phyloP scores from a whole-genome alignment of 2,888 invertebrate species.

The Aspidapion aeneum region DNA sequence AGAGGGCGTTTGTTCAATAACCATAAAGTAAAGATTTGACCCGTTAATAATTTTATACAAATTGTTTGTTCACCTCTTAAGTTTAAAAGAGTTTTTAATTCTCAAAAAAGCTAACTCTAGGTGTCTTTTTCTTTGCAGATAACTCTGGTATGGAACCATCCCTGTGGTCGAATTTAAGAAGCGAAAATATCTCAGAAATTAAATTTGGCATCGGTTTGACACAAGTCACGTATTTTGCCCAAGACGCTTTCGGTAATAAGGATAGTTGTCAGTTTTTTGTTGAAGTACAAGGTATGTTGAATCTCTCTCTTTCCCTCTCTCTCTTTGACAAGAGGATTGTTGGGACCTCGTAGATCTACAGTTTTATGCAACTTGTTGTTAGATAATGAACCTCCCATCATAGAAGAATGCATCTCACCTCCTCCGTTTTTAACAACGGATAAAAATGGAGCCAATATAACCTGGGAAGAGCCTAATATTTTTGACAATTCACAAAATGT shows the following conservation, averaged over 20 bases:
- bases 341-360: background rate
- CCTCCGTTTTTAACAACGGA: slow-evolving; percentile 47
- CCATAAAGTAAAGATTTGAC: too few species aligned
- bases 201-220: slow-evolving; percentile 58
- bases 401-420: slow-evolving; percentile 59
- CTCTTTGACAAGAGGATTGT: background rate
- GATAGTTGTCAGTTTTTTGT: slow-evolving; percentile 60
- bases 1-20: too few species aligned
- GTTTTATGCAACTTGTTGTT: slow-evolving; percentile 22
- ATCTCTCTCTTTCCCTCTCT: background rate
- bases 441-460: slow-evolving; percentile 47
- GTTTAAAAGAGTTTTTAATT: too few species aligned
- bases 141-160: slow-evolving; percentile 56
- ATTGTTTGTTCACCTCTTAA: too few species aligned
- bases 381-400: slow-evolving; percentile 56
- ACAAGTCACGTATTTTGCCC: slow-evolving; percentile 58
- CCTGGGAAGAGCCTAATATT: slow-evolving; percentile 58
- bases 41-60: too few species aligned
- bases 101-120: too few species aligned
- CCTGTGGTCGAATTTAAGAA: slow-evolving; percentile 57
- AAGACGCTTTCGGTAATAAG: slow-evolving; percentile 58
- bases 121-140: slow-evolving; percentile 48
- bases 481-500: slow-evolving; percentile 55
- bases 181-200: slow-evolving; percentile 46
- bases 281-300: slow-evolving; percentile 51